phyloP scores from a whole-genome alignment of 2,888 invertebrate genomes.

The Philaethria dido region DNA sequence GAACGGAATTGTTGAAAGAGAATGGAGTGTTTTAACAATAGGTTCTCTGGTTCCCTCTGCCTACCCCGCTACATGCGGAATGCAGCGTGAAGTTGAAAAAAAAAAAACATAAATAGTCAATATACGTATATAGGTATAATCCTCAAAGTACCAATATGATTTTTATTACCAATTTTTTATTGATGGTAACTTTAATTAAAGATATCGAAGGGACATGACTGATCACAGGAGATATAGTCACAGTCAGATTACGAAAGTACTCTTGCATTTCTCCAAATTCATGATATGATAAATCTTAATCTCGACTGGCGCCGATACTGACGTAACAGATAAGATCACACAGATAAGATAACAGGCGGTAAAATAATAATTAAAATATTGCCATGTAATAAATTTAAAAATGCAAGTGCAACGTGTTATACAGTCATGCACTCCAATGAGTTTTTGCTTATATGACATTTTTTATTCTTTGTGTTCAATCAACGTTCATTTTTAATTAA shows the following conservation, averaged over 20 bases:
- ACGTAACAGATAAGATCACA: conserved; percentile 43
- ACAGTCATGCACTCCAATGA: not conserved
- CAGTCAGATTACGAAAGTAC: conserved; percentile 22
- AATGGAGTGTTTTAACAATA: no score
- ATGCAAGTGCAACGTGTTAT: conserved; percentile 5
- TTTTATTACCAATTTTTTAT: conserved; percentile 31
- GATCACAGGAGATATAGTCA: conserved; percentile 31
- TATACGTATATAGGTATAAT: not conserved
- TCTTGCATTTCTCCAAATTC: conserved; percentile 25
- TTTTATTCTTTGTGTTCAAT: not conserved
- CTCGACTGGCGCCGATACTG: conserved; percentile 38
- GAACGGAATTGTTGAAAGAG: no score
- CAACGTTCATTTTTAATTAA: not conserved
- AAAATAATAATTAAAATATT: conserved; percentile 12
- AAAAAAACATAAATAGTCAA: not conserved
- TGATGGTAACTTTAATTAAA: conserved; percentile 29
- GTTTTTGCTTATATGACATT: not conserved
- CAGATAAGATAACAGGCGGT: conserved; percentile 9
- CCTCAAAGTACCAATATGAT: conserved; percentile 1
- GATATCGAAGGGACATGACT: conserved; percentile 20
- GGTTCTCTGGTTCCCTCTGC: no score
- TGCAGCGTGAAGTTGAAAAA: no score
- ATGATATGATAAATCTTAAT: conserved; percentile 31
- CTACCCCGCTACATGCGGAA: no score
- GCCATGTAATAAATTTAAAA: conserved; percentile 2